Percentiles rank a stretch among this genome's conserved stretches.
Evolutionary conservation across 2,113 vertebrate species (phyloP).

Genomic region (Bubo scandiacus): DNA sequence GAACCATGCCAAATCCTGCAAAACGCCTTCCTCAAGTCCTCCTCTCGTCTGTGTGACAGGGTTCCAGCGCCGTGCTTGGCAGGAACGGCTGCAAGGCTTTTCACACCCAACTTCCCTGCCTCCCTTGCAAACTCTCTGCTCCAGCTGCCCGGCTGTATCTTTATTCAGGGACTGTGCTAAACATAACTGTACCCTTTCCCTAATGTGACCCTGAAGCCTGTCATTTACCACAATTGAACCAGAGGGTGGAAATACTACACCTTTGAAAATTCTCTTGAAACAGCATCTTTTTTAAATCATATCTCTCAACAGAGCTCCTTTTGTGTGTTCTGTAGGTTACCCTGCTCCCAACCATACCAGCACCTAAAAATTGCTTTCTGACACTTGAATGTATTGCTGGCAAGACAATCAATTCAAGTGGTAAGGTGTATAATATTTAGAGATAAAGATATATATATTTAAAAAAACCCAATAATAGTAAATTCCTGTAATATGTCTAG

Average conservation of each 20-base stretch:
- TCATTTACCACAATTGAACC: conserved; percentile 43
- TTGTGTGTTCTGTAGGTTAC: conserved; percentile 57
- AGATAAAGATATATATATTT: conserved; percentile 70
- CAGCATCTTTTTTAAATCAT: not conserved
- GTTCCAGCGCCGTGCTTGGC: not conserved
- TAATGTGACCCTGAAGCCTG: not conserved
- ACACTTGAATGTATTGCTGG: conserved; percentile 77
- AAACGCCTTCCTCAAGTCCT: not conserved
- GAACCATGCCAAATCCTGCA: not conserved
- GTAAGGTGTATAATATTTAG: conserved; percentile 68
- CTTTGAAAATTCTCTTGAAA: conserved; percentile 61
- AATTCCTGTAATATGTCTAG: conserved; percentile 78
- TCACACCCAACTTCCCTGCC: not conserved
- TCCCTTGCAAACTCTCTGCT: not conserved
- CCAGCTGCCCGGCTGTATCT: not conserved
- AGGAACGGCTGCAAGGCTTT: not conserved
- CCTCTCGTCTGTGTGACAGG: not conserved
- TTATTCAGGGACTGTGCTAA: not conserved
- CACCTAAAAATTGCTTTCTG: conserved; percentile 75
- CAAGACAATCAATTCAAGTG: conserved; percentile 75
- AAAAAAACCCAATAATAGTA: conserved; percentile 68
- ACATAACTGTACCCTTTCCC: not conserved
- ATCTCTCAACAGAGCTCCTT: conserved; percentile 52
- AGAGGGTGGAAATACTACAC: conserved; percentile 63
- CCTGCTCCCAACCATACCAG: conserved; percentile 73